Conservation (phyloP, 2,888 invertebrate species). For the Mesoligia furuncula region DNA sequence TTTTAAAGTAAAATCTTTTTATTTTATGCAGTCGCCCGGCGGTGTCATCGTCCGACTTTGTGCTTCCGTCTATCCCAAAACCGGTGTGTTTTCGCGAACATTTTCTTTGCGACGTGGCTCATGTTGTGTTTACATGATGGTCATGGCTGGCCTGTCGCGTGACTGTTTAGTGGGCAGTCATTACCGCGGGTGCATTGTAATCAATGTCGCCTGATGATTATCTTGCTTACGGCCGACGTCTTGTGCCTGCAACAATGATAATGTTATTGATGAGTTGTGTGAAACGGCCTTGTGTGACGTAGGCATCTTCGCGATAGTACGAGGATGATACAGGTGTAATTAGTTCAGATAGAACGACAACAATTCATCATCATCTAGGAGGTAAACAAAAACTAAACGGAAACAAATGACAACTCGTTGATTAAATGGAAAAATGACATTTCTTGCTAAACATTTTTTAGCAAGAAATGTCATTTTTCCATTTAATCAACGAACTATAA, state of each 20-base stretch:
- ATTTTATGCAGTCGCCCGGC: constrained; percentile 81
- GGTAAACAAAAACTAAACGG: not conserved
- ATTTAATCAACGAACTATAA: too few species aligned
- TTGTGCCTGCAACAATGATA: constrained; percentile 80
- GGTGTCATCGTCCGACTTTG: constrained; percentile 80
- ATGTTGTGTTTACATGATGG: constrained; percentile 70
- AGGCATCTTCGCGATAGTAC: constrained; percentile 3
- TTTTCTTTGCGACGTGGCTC: constrained; percentile 67
- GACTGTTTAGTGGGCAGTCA: constrained; percentile 67
- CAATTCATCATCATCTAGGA: not conserved
- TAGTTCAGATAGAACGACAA: not conserved
- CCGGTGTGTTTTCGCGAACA: constrained; percentile 84
- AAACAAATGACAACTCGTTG: not conserved
- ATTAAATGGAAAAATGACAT: too few species aligned
- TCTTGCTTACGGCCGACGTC: constrained; percentile 74
- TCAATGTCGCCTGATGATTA: constrained; percentile 71
- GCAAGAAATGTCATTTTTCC: too few species aligned
- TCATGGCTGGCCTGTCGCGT: constrained; percentile 66
- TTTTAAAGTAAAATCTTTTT: constrained; percentile 72
- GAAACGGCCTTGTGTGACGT: constrained; percentile 39
- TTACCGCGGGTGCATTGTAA: constrained; percentile 72
- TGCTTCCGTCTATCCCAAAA: constrained; percentile 87
- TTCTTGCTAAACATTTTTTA: too few species aligned
- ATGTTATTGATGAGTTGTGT: constrained; percentile 52
- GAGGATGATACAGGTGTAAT: not conserved